Percentiles rank a stretch among this genome's conserved stretches.
Evolutionary conservation across 1,140 invertebrate species (phyloP).

Genomic region (Drosophila ananassae): DNA sequence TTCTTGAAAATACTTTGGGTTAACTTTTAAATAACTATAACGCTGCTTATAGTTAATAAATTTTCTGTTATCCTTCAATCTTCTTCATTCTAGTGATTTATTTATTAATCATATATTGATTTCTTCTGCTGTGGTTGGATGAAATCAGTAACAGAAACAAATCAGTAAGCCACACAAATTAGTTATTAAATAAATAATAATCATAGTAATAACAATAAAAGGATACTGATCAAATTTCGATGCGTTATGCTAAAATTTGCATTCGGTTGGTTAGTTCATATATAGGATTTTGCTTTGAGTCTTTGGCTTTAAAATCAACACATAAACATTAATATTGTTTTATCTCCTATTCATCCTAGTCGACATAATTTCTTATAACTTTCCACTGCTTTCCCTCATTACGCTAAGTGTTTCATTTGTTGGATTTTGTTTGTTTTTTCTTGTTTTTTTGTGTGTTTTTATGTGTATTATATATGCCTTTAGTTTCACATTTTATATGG

Average conservation of each 20-base stretch:
- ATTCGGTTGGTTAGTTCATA: conserved; percentile 18
- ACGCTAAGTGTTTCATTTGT: conserved; percentile 41
- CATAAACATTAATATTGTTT: conserved; percentile 44
- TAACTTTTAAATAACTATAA: conserved; percentile 79
- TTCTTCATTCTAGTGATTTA: conserved; percentile 19
- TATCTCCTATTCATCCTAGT: conserved; percentile 30
- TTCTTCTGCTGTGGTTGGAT: conserved; percentile 39
- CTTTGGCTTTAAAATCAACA: conserved; percentile 82
- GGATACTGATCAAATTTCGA: conserved; percentile 55
- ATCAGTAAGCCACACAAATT: conserved; percentile 49
- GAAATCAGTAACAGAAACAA: conserved; percentile 47
- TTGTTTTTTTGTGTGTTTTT: conserved; percentile 5
- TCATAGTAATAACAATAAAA: conserved; percentile 37
- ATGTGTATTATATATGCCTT: conserved; percentile 37
- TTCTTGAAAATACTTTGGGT: conserved; percentile 79
- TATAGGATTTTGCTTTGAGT: conserved; percentile 69
- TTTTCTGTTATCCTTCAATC: conserved; percentile 43
- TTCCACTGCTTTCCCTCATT: conserved; percentile 36
- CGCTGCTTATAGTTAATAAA: conserved; percentile 73
- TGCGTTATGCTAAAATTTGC: conserved; percentile 44
- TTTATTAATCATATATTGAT: conserved; percentile 22
- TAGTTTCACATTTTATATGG: conserved; percentile 54
- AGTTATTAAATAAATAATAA: conserved; percentile 38
- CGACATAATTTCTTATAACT: conserved; percentile 32
- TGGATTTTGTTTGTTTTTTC: not conserved